These are phyloP conservation scores for Onchidella celtica DNA, from an alignment of 2,888 invertebrate species.

Conservation along the genomic window DNA sequence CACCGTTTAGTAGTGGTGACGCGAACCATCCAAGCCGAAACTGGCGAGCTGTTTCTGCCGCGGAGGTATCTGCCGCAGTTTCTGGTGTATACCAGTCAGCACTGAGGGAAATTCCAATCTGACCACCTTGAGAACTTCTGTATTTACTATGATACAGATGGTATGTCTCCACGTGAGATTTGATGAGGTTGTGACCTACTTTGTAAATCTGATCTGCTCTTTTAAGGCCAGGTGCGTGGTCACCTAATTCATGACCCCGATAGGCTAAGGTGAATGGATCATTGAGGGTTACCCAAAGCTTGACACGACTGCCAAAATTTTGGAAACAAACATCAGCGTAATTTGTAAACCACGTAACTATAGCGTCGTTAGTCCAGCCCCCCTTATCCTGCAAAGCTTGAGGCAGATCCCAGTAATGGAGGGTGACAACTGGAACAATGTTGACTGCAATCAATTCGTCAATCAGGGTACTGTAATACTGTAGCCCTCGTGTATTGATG, in stretches of 20 bases:
- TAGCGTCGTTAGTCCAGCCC: conserved; percentile 74
- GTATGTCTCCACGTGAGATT: background rate
- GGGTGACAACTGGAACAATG: conserved; percentile 84
- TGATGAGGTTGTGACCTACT: background rate
- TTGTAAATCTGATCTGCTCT: background rate
- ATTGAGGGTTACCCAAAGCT: background rate
- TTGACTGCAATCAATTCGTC: conserved; percentile 84
- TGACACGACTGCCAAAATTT: conserved; percentile 74
- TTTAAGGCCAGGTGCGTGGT: background rate
- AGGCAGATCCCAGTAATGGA: conserved; percentile 81
- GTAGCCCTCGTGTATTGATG: conserved; percentile 86
- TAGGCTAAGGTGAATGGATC: conserved; percentile 11
- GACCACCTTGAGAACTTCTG: background rate
- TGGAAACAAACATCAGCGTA: conserved; percentile 77
- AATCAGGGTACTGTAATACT: conserved; percentile 89
- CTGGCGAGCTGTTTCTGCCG: background rate
- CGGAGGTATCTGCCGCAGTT: background rate
- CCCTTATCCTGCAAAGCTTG: conserved; percentile 79
- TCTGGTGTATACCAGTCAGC: background rate
- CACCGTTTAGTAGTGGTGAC: background rate
- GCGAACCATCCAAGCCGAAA: conserved; percentile 10
- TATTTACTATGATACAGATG: background rate
- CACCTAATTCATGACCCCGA: background rate
- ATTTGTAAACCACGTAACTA: conserved; percentile 69
- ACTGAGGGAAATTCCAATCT: conserved; percentile 1